Evolutionary conservation across 1,140 invertebrate species (phyloP), one percentile per base, ranked within the genome.

Genomic region (Zelostemma sp.): DNA sequence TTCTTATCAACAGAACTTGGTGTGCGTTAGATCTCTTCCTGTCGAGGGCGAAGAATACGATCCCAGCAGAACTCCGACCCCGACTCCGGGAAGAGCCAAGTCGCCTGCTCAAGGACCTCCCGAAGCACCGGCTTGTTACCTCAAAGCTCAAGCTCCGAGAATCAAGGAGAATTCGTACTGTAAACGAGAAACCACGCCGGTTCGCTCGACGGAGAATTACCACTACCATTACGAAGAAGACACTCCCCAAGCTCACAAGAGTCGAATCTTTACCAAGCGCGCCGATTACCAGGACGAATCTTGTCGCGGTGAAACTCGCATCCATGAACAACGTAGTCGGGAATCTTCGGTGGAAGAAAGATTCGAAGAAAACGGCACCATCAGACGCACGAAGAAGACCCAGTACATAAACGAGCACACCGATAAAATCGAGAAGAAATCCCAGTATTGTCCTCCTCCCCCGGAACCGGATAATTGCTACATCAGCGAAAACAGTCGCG

Each of bases 11-110:
- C 80, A 73, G 15, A 70, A 85, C 47, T 43, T 86, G 5, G 79
- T 85, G 0, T 71, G 75, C 0, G 79, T 79, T 38, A 71, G 73
- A 6, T 78, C 76, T 5, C 72, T 66, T 0, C 78, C 83, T 0
- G 56, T 85, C 0, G 78, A 85, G 3, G 62, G 72, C 38, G 73
- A 78, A 1, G 54, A 75, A 0, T 85, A 74, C 9, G 47, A 75
- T 25, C 78, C 80, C 0, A 79, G 77, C 14, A 79, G 83, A 72
- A 79, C 83, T 0, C 83, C 83, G 3, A 84, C 82, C 0, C 79
- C 83, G 0, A 81, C 80, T 1, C 71, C 77, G 12, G 50, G 61
- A 15, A 62, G 76, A 14, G 62, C 62, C 0, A 82, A 80, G 35
- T 84, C 82, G 0, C 77, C 82, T 2, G 78, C 78, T 41, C 68